Evolutionary conservation across 2,797 vertebrate genomes (phyloP).

Genomic region (Spinibarbus caldwelli): DNA sequence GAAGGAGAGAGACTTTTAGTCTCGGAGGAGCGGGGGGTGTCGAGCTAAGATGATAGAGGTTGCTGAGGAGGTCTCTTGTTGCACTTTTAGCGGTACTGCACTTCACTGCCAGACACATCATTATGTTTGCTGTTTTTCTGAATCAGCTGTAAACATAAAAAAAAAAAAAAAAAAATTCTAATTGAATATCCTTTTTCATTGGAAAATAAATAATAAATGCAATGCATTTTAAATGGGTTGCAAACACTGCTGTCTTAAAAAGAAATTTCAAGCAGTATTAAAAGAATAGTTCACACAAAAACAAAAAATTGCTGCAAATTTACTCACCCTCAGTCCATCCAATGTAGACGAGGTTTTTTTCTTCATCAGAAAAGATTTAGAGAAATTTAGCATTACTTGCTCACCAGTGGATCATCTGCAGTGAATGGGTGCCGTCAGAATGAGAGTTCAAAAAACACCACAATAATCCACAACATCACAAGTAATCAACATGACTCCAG

Average conservation of each 20-base stretch:
- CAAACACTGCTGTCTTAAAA: neutral
- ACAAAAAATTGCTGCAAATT: neutral
- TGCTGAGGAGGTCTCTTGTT: slow-evolving; percentile 57
- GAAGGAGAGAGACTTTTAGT: slow-evolving; percentile 54
- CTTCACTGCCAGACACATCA: slow-evolving; percentile 21
- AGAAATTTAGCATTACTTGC: neutral
- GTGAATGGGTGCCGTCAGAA: neutral
- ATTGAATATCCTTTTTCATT: neutral
- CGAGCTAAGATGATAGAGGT: slow-evolving; percentile 64
- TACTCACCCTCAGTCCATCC: neutral
- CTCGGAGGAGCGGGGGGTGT: slow-evolving; percentile 54
- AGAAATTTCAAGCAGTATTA: neutral
- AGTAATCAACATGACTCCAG: neutral
- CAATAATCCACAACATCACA: neutral
- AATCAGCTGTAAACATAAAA: neutral
- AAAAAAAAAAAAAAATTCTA: neutral
- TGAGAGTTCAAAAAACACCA: neutral
- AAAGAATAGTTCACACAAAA: neutral
- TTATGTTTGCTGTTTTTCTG: slow-evolving; percentile 1
- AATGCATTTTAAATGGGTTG: neutral
- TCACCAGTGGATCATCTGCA: neutral
- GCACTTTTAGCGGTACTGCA: neutral
- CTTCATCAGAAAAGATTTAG: neutral
- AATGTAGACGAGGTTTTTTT: neutral
- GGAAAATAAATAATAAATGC: neutral